Base-by-base conservation (phyloP, 2,888 invertebrate genomes). In the Lochmaea capreae region DNA sequence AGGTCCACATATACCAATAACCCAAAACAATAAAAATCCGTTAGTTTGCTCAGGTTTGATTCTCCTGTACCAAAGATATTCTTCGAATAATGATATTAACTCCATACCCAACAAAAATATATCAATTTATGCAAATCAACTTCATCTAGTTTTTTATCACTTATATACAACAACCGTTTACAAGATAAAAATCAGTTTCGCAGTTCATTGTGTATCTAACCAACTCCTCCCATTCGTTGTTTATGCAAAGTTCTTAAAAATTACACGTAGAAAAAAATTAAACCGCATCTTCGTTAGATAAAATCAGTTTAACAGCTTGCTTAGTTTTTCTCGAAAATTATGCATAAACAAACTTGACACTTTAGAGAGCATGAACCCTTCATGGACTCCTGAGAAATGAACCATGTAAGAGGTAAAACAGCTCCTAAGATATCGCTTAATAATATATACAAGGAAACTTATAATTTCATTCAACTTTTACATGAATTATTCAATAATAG, bases 181-280 rank as follows among this genome's bases (percentile, higher is more conserved):
- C 57, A 10, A 57, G 57, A 57, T 57, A 57, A 57, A 46, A 57
- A 57, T 57, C 57, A 26, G 22, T 22, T 57, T 18, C 57, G 16
- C 57, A 57, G 57, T 57, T 57, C 57, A 57, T 57, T 18, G 18
- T 57, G 16, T 57, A 3, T 26, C 4, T 26, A 26, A 26, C 26
- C 26, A 26, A 4, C 26, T 33, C 33, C 6, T 33, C 33, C 8
- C 33, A 33, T 33, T 33, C 33, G 33, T 8, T 9, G 16, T 18
- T 57, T 22, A 18, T 57, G 57, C 57, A 57, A 57, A 57, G 22
- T 18, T 57, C 18, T 12, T 22, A 57, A 57, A 22, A 49, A 49
- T n/a, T 6, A 49, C 49, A 49, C n/a, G 49, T 6, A 6, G 33
- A 49, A 49, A 46, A 6, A 49, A 49, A 49, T 49, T 49, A 14